Conservation (phyloP, 2,113 vertebrate genomes). For the Daboia siamensis region DNA sequence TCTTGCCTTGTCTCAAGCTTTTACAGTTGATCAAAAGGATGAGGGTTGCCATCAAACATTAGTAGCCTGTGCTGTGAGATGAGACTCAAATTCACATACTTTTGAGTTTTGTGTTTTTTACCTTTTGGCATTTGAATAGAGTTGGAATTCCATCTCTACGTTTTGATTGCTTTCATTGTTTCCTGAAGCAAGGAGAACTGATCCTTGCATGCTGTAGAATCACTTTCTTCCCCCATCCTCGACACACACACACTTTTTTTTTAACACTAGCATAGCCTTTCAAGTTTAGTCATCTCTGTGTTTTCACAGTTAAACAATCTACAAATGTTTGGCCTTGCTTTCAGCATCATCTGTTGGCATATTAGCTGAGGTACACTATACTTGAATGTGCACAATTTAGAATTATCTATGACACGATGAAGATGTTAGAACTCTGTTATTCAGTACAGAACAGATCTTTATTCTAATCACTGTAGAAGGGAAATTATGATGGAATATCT, state of each 20-base stretch:
- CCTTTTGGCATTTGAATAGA: slow-evolving; percentile 28
- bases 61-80: slow-evolving; percentile 17
- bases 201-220: neutral
- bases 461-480: neutral
- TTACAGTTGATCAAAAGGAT: slow-evolving; percentile 53
- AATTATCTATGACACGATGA: neutral
- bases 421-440: neutral
- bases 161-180: slow-evolving; percentile 24
- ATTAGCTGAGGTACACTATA: neutral
- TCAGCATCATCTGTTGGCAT: neutral
- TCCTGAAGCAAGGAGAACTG: neutral
- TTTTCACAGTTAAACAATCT: neutral
- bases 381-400: neutral
- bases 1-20: slow-evolving; percentile 54
- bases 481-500: neutral
- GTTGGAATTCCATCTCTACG: slow-evolving; percentile 23
- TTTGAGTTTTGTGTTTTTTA: neutral
- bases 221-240: neutral
- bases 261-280: neutral
- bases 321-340: neutral
- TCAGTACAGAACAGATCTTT: neutral
- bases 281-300: neutral
- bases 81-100: slow-evolving; percentile 3
- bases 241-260: neutral
- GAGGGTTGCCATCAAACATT: slow-evolving; percentile 31